Evolutionary conservation across 2,888 invertebrate genomes (phyloP).

Genomic region (Drosophila ustulata): DNA sequence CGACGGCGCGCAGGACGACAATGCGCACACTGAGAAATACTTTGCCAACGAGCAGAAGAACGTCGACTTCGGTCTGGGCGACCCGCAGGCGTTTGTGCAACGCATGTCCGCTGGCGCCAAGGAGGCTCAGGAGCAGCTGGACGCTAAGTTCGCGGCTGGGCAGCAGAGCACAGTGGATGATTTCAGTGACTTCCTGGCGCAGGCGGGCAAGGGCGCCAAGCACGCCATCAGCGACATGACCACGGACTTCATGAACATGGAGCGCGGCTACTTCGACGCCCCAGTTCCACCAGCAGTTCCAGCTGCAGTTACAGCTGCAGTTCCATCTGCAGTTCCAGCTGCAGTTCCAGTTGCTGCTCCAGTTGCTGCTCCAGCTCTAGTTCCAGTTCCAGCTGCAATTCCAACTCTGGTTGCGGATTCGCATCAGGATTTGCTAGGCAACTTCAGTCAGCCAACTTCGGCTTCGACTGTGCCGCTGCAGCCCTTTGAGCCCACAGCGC

Average conservation of each 20-base stretch:
- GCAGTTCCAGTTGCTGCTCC: slow-evolving; percentile 11
- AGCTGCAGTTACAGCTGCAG: slow-evolving; percentile 13
- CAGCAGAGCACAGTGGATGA: slow-evolving; percentile 66
- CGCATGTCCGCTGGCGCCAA: slow-evolving; percentile 82
- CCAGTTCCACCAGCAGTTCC: slow-evolving; percentile 17
- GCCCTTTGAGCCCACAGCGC: slow-evolving; percentile 62
- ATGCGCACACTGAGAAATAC: slow-evolving; percentile 82
- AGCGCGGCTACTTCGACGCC: slow-evolving; percentile 68
- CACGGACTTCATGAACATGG: slow-evolving; percentile 82
- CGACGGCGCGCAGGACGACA: slow-evolving; percentile 76
- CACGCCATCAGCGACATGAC: slow-evolving; percentile 76
- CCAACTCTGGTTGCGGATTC: background rate
- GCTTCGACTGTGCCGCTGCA: slow-evolving; percentile 56
- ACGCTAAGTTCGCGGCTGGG: slow-evolving; percentile 80
- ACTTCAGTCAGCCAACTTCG: slow-evolving; percentile 48
- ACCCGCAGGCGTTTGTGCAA: slow-evolving; percentile 81
- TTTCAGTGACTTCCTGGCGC: slow-evolving; percentile 75
- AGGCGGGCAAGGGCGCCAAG: slow-evolving; percentile 61
- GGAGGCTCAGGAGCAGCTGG: slow-evolving; percentile 80
- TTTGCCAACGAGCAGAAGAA: slow-evolving; percentile 82
- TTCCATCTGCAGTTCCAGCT: slow-evolving; percentile 19
- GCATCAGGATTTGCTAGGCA: slow-evolving; percentile 60
- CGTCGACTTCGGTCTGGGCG: slow-evolving; percentile 79
- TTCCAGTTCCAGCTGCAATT: background rate
- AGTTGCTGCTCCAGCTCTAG: slow-evolving; percentile 1